phyloP scores from a whole-genome alignment of 2,888 invertebrate genomes.

The Acrobasis suavella region DNA sequence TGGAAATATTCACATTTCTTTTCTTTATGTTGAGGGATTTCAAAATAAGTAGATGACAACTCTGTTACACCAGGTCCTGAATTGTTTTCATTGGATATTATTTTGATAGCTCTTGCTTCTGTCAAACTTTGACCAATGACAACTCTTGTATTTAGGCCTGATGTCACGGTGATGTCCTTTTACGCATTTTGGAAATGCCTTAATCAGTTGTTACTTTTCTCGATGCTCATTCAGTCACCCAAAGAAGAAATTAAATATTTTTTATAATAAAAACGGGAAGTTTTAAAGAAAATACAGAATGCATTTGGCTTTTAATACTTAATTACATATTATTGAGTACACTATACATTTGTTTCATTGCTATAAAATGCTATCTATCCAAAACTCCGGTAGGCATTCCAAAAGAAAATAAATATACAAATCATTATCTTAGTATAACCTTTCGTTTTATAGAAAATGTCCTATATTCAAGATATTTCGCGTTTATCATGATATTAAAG shows the following conservation, averaged over 20 bases:
- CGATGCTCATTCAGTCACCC: too few species aligned
- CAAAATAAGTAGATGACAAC: too few species aligned
- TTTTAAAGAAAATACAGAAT: constrained; percentile 48
- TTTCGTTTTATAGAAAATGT: constrained; percentile 80
- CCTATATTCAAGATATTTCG: constrained; percentile 78
- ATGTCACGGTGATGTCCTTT: too few species aligned
- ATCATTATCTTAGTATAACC: constrained; percentile 65
- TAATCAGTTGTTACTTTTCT: too few species aligned
- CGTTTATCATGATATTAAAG: constrained; percentile 82
- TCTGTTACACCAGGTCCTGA: too few species aligned
- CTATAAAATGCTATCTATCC: constrained; percentile 83
- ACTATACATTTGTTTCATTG: constrained; percentile 81
- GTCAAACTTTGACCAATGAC: too few species aligned
- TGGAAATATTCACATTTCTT: constrained; percentile 30
- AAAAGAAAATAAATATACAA: constrained; percentile 76
- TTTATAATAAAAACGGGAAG: background rate
- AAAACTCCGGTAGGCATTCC: constrained; percentile 80
- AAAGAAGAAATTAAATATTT: too few species aligned
- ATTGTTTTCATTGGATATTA: too few species aligned
- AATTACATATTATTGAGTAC: constrained; percentile 81
- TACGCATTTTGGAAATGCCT: too few species aligned
- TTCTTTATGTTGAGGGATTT: constrained; percentile 14
- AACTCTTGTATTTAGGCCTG: too few species aligned
- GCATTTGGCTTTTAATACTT: constrained; percentile 82
- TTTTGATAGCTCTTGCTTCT: too few species aligned